Base-by-base conservation (phyloP, 2,797 vertebrate species). In the Hephaestus fuliginosus region DNA sequence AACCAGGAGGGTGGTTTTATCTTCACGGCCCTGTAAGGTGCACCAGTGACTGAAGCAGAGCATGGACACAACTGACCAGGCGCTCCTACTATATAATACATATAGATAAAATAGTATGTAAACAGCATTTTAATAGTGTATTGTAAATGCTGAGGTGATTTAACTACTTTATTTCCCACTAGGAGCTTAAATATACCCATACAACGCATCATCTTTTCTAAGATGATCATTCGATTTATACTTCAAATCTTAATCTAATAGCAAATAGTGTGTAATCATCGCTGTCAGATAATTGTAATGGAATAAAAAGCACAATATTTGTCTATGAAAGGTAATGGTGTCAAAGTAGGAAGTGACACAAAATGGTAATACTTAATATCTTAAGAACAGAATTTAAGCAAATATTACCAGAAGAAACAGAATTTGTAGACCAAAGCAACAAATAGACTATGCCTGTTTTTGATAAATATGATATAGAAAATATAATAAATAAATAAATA, bases 1-100 rank as follows among this genome's bases (percentile, higher is more conserved):
- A 51, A 65, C 18, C 41, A 81, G 68, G 46, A 49, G 71, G 44
- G 18, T 70, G 33, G 48, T 11, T 64, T 86, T 51, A 69, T 71
- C 62, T 65, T 72, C 74, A 78, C 13, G 39, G 62, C 20, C 46
- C 41, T 71, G 53, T 15, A 33, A 63, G 62, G 36, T 73, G 65
- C 65, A 80, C 20, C 51, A 76, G 33, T 49, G 58, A 72, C 60
- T 62, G 44, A 72, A 56, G 22, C 25, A 70, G 65, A 46, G 55
- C 39, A 28, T 18, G 71, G 36, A 61, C 41, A 56, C 20, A 66
- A 67, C 36, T 55, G 51, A 33, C n/a, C 53, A 3, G 6, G 44
- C 25, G 51, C 8, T 20, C 15, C 41, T 33, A 44, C 3, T 46
- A 7, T 53, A 60, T 36, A 12, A 71, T 60, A 49, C 18, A 62